Conservation (phyloP, 2,888 invertebrate species). For the Drosophila quasianomalipes region DNA sequence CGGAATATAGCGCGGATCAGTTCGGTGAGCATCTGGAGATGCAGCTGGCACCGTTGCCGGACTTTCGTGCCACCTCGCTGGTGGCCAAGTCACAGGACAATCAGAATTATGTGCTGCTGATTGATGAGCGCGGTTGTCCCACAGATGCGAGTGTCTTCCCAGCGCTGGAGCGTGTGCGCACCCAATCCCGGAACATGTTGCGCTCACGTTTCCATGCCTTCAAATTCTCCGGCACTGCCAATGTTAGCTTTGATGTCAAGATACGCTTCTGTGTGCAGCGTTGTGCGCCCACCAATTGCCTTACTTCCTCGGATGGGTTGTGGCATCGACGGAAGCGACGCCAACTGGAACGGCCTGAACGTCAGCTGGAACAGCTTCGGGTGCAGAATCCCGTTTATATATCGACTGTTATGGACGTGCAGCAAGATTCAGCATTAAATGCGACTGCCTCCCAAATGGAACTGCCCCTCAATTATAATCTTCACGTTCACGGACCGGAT, state of each 20-base stretch:
- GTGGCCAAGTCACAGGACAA: constrained; percentile 92
- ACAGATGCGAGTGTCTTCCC: constrained; percentile 88
- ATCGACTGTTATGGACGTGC: constrained; percentile 81
- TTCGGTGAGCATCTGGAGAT: constrained; percentile 55
- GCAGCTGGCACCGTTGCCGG: constrained; percentile 87
- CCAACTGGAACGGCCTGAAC: constrained; percentile 42
- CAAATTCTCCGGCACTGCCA: constrained; percentile 93
- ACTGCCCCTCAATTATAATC: constrained; percentile 86
- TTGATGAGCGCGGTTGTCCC: constrained; percentile 93
- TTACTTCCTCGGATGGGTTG: constrained; percentile 57
- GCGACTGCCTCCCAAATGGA: constrained; percentile 41
- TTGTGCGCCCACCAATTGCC: constrained; percentile 88
- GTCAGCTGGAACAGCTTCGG: constrained; percentile 55
- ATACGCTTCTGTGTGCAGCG: constrained; percentile 91
- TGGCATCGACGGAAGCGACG: constrained; percentile 56
- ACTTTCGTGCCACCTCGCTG: constrained; percentile 92
- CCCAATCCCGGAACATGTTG: constrained; percentile 85
- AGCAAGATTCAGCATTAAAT: constrained; percentile 51
- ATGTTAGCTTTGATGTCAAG: constrained; percentile 92
- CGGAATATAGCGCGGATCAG: constrained; percentile 82
- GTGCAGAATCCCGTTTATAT: constrained; percentile 83
- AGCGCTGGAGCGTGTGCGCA: constrained; percentile 84
- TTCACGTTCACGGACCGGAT: constrained; percentile 88
- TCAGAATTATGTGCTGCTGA: constrained; percentile 89
- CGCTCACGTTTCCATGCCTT: constrained; percentile 92